These are phyloP conservation scores for Cossypha dichroa DNA, from an alignment of 2,797 vertebrate species.

Conservation along the genomic window DNA sequence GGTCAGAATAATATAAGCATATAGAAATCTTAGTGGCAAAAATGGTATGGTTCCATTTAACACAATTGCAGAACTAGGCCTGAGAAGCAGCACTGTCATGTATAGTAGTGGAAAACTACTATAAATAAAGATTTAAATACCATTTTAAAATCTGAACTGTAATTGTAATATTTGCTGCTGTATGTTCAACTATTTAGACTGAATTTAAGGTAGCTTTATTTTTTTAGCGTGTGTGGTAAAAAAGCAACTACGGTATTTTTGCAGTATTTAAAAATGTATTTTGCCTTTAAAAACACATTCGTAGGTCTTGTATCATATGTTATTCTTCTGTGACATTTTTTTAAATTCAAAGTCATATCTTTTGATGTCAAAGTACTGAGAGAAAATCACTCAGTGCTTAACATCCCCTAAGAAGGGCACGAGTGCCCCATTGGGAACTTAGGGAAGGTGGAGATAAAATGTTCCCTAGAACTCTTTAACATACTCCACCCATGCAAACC, in stretches of 20 bases:
- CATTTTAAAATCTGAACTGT: not conserved
- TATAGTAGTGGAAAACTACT: constrained; percentile 42
- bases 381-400: not conserved
- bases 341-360: not conserved
- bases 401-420: not conserved
- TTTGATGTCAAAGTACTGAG: not conserved
- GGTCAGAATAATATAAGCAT: not conserved
- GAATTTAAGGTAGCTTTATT: not conserved
- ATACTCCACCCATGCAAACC: constrained; percentile 29
- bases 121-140: not conserved
- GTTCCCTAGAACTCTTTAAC: constrained; percentile 1
- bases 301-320: not conserved
- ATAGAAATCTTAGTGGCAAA: constrained; percentile 15
- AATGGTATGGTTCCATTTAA: not conserved
- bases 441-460: not conserved
- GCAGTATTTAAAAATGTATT: constrained; percentile 27
- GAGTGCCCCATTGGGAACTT: not conserved
- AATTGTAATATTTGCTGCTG: constrained; percentile 41
- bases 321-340: not conserved
- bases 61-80: not conserved
- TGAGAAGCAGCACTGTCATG: constrained; percentile 28
- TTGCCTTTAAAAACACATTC: constrained; percentile 27
- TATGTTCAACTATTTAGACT: constrained; percentile 15
- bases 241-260: constrained; percentile 8
- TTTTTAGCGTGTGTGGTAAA: not conserved